phyloP scores from a whole-genome alignment of 2,113 vertebrate genomes.

The Ceyx melanurus region DNA sequence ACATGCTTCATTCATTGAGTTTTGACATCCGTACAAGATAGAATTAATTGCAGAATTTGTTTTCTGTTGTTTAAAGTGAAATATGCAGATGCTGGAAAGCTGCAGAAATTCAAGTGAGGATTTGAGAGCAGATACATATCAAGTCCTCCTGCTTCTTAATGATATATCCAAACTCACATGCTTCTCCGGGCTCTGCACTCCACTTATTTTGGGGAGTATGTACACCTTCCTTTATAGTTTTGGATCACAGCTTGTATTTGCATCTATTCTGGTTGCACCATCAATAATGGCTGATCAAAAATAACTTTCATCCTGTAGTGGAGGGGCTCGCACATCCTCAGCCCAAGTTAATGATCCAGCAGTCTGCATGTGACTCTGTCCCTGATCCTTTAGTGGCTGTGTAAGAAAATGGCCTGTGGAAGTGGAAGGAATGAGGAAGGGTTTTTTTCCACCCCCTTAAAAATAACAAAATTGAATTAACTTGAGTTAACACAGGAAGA shows the following conservation, averaged over 20 bases:
- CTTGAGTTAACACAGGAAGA: background rate
- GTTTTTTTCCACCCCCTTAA: background rate
- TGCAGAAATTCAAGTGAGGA: background rate
- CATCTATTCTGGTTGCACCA: background rate
- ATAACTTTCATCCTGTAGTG: background rate
- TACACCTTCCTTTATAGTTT: background rate
- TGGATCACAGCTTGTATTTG: background rate
- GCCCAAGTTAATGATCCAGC: background rate
- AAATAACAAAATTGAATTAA: background rate
- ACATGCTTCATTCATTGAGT: background rate
- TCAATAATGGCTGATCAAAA: background rate
- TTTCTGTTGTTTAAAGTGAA: background rate
- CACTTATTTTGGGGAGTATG: background rate
- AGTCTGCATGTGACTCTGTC: background rate
- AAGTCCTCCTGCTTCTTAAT: background rate
- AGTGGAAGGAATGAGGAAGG: background rate
- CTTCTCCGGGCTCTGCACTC: background rate
- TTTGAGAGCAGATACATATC: background rate
- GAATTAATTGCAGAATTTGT: constrained; percentile 9
- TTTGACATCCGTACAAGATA: constrained; percentile 5
- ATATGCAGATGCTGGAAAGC: background rate
- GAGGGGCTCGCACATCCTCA: background rate
- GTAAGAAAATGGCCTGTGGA: background rate
- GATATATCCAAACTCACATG: background rate
- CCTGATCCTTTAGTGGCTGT: background rate